Conservation (phyloP, 2,888 invertebrate species). For the Vesta saturnalis region DNA sequence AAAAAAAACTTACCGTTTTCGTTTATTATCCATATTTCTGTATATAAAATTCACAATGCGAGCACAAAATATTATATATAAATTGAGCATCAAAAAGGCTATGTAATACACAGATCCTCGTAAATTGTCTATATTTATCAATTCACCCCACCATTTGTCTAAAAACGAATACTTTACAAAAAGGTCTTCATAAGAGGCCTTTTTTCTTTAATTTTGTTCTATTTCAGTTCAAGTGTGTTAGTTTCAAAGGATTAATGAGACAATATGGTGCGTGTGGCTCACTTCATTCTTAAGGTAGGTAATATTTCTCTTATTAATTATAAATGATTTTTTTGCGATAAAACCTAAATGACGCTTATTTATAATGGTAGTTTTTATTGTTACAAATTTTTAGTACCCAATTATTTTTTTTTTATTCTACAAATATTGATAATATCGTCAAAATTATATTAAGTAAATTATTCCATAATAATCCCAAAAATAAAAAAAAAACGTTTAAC, state of each 20-base stretch:
- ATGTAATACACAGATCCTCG: slow-evolving; percentile 22
- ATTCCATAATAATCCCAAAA: no score
- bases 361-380: no score
- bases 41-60: slow-evolving; percentile 12
- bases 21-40: slow-evolving; percentile 12
- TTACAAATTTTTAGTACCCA: no score
- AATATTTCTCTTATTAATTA: no score
- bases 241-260: slow-evolving; percentile 13
- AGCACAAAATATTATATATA: slow-evolving; percentile 19
- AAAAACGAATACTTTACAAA: slow-evolving; percentile 43
- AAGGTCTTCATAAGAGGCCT: slow-evolving; percentile 41
- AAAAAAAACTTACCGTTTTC: slow-evolving; percentile 29
- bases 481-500: no score
- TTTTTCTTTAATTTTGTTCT: slow-evolving; percentile 40
- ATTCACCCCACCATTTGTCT: slow-evolving; percentile 49
- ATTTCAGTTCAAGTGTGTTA: slow-evolving; percentile 30
- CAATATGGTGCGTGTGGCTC: background rate
- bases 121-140: slow-evolving; percentile 44
- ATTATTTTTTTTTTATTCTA: no score
- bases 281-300: background rate
- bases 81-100: slow-evolving; percentile 16
- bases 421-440: no score
- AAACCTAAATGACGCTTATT: no score
- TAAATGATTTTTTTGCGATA: no score
- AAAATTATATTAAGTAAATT: no score